These are phyloP conservation scores for Erannis defoliaria DNA, from an alignment of 2,888 invertebrate species.

Conservation along the genomic window DNA sequence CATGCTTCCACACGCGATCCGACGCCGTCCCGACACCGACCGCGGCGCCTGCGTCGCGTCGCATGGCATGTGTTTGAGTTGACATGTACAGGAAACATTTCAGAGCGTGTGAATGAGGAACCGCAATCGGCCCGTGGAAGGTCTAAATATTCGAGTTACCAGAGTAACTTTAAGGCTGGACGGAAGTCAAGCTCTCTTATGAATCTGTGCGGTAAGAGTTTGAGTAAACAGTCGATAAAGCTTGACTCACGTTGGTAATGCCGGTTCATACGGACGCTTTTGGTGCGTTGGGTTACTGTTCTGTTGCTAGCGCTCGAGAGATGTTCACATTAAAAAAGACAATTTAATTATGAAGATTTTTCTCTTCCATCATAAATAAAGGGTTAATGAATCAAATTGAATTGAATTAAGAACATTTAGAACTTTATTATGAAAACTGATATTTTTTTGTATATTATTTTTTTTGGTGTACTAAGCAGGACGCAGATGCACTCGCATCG, in stretches of 20 bases:
- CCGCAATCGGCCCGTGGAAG: conserved; percentile 93
- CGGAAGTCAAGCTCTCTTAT: conserved; percentile 98
- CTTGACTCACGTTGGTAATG: conserved; percentile 74
- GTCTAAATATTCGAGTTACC: conserved; percentile 94
- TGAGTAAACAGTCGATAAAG: conserved; percentile 71
- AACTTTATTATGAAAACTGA: too few relatives aligned
- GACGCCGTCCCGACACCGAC: conserved; percentile 30
- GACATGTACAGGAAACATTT: conserved; percentile 88
- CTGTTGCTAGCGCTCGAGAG: conserved; percentile 64
- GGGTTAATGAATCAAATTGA: too few relatives aligned
- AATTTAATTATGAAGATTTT: too few relatives aligned
- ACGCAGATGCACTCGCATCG: too few relatives aligned
- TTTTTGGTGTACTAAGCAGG: too few relatives aligned
- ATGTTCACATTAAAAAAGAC: too few relatives aligned
- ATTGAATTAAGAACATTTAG: too few relatives aligned
- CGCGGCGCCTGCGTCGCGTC: conserved; percentile 49
- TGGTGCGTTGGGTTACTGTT: conserved; percentile 80
- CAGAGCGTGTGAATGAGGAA: conserved; percentile 93
- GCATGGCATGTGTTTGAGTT: conserved; percentile 68
- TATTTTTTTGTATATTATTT: too few relatives aligned
- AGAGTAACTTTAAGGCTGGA: conserved; percentile 93
- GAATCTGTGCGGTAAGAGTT: conserved; percentile 97
- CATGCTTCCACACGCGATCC: conserved; percentile 54
- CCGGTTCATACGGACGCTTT: conserved; percentile 67
- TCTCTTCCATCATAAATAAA: too few relatives aligned